These are phyloP conservation scores for Spea bombifrons DNA, from an alignment of 2,113 vertebrate species.

Conservation along the genomic window DNA sequence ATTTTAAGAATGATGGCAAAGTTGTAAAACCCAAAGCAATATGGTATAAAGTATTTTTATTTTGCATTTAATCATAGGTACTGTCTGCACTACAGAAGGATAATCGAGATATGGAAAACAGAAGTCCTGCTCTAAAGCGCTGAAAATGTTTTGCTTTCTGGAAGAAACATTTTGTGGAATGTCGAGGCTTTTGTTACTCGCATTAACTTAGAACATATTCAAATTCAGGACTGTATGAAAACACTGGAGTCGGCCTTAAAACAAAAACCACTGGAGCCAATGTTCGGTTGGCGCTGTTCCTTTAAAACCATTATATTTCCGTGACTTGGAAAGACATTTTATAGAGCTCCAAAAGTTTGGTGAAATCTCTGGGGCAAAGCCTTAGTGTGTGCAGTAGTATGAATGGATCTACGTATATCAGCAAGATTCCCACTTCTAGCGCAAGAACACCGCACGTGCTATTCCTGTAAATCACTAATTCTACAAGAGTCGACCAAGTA, in stretches of 20 bases:
- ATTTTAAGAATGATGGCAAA: no score
- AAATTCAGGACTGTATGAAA: constrained; percentile 32
- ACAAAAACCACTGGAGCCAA: background rate
- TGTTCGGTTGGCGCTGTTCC: background rate
- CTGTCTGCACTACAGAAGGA: constrained; percentile 84
- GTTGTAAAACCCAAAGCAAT: background rate
- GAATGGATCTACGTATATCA: background rate
- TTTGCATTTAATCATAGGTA: constrained; percentile 64
- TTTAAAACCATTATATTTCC: background rate
- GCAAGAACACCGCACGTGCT: no score
- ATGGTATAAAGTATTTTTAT: constrained; percentile 3
- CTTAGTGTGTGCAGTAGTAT: constrained; percentile 54
- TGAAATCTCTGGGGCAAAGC: constrained; percentile 56
- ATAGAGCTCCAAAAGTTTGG: background rate
- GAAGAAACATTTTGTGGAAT: background rate
- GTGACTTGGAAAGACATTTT: background rate
- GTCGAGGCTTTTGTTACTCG: constrained; percentile 18
- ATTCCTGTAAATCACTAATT: no score
- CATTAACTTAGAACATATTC: constrained; percentile 32
- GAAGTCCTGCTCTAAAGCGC: constrained; percentile 79
- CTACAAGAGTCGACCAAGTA: no score
- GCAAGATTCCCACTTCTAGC: background rate
- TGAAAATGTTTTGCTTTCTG: constrained; percentile 55
- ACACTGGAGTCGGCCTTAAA: constrained; percentile 62
- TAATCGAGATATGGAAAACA: constrained; percentile 73